Conservation (phyloP, 1,140 invertebrate genomes). For the Pectinophora gossypiella region DNA sequence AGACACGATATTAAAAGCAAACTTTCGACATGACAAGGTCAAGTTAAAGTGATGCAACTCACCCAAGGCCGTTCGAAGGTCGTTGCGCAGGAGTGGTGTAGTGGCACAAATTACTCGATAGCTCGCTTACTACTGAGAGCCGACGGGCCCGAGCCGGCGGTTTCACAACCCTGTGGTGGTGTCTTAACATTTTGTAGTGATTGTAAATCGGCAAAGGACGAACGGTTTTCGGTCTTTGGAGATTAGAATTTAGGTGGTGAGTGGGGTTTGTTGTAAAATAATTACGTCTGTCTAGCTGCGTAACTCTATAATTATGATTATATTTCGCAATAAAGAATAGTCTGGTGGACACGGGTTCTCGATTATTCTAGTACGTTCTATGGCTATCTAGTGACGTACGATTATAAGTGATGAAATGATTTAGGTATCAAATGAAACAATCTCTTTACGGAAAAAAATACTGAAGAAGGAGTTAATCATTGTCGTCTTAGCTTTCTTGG, state of each 20-base stretch:
- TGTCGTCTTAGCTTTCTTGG: too few relatives aligned
- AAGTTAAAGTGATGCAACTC: constrained; percentile 45
- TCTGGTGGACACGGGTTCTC: too few relatives aligned
- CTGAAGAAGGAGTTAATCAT: too few relatives aligned
- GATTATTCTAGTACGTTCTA: too few relatives aligned
- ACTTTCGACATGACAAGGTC: too few relatives aligned
- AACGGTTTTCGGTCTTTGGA: neutral
- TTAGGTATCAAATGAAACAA: too few relatives aligned
- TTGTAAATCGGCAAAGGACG: constrained; percentile 36
- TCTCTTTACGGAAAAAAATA: too few relatives aligned
- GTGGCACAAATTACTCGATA: constrained; percentile 33
- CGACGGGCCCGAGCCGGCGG: constrained; percentile 19
- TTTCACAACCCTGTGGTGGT: constrained; percentile 53
- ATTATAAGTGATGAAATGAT: too few relatives aligned
- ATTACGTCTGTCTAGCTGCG: too few relatives aligned
- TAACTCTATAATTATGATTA: neutral
- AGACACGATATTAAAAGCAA: too few relatives aligned
- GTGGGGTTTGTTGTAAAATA: neutral
- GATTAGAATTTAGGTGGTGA: too few relatives aligned
- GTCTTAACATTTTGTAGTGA: constrained; percentile 40
- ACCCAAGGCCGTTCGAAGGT: constrained; percentile 54
- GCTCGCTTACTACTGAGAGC: constrained; percentile 54
- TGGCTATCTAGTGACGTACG: too few relatives aligned
- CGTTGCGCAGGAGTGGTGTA: constrained; percentile 28
- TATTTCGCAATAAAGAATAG: neutral